Base-by-base conservation (phyloP, 2,113 vertebrate genomes). In the Apteryx mantelli region DNA sequence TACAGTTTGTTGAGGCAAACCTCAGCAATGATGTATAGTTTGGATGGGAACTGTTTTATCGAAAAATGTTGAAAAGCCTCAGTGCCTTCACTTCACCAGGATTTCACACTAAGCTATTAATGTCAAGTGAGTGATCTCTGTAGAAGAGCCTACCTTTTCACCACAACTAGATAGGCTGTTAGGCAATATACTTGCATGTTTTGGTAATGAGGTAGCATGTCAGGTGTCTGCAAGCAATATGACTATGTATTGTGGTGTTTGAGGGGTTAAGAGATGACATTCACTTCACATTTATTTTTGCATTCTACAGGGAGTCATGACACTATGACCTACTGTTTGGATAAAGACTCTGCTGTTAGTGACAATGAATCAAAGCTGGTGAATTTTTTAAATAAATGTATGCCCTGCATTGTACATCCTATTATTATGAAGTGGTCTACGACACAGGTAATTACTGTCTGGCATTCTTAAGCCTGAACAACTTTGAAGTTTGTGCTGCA, bases 261-360 rank as follows among this genome's bases (percentile, higher is more conserved):
- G 28, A 82, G 19, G 74, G 42, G 19, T 28, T 70, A 89, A 93
- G 38, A 76, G 84, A 76, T 58, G 34, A 64, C 32, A 58, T 25
- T 92, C 85, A 71, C 42, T 87, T 16, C 63, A 28, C 24, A 3
- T 78, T 81, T 52, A 2, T 82, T 93, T 89, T 96, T 91, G 60
- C 88, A 12, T 78, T 94, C n/a, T 76, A 20, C 94, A 99, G 99
- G 99, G 16, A 99, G 99, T 95, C 99, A 99, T 1, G 99, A 99
- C 88, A 97, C 99, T 53, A 99, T 99, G 99, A 99, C 98, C 25
- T 99, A 99, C 96, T 99, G 99, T 91, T 98, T 99, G 96, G 99
- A 99, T 90, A 97, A 98, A 71, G 97, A 69, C 42, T 99, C 99
- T 25, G 95, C 98, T 13, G 75, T 99, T 69, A 97, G 99, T 75